phyloP scores from a whole-genome alignment of 2,113 vertebrate species.

The Lagopus muta region DNA sequence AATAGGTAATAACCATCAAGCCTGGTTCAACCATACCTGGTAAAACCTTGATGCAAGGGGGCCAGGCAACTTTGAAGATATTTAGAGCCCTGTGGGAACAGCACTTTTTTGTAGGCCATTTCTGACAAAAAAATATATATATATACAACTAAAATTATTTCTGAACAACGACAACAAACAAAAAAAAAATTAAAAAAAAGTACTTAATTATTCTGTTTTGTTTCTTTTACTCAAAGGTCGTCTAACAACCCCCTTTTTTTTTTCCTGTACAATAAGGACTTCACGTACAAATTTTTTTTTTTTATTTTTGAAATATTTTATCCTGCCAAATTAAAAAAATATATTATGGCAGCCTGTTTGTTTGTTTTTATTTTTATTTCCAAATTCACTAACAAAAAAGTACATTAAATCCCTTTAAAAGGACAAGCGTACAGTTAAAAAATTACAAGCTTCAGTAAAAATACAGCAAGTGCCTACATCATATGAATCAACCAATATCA shows the following conservation, averaged over 20 bases:
- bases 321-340: slow-evolving; percentile 94
- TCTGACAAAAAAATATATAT: slow-evolving; percentile 83
- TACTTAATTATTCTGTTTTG: slow-evolving; percentile 78
- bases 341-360: slow-evolving; percentile 91
- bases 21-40: slow-evolving; percentile 75
- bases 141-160: slow-evolving; percentile 87
- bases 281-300: slow-evolving; percentile 90
- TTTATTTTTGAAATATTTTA: slow-evolving; percentile 86
- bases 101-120: slow-evolving; percentile 80
- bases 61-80: slow-evolving; percentile 67
- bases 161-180: slow-evolving; percentile 64
- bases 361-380: slow-evolving; percentile 88
- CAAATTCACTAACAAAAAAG: slow-evolving; percentile 90
- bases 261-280: slow-evolving; percentile 92
- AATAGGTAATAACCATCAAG: slow-evolving; percentile 62
- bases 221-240: slow-evolving; percentile 87
- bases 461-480: slow-evolving; percentile 96
- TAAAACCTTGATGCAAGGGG: slow-evolving; percentile 80
- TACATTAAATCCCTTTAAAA: slow-evolving; percentile 92
- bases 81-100: slow-evolving; percentile 76
- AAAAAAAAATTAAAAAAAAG: slow-evolving; percentile 81
- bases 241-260: slow-evolving; percentile 82
- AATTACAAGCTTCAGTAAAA: slow-evolving; percentile 96
- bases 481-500: slow-evolving; percentile 94
- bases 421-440: slow-evolving; percentile 94